Base-by-base conservation (phyloP, 2,888 invertebrate species). In the Candidula unifasciata region DNA sequence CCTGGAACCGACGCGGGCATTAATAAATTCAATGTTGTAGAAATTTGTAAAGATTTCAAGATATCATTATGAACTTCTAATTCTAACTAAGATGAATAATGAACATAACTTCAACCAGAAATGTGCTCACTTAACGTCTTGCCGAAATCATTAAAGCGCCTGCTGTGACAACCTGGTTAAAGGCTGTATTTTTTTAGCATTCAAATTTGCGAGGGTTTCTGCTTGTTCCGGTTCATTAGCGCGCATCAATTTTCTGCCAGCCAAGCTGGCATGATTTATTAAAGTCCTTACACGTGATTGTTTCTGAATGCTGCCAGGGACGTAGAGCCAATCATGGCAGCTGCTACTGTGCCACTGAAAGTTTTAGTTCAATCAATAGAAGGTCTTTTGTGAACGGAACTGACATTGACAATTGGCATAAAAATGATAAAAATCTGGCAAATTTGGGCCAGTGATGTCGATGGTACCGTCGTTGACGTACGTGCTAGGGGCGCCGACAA, bases 161-260 rank as follows among this genome's bases (percentile, higher is more conserved):
- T n/a, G 44, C 37, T 73, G 73, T 6, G 52, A 44, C 73, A 73
- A 44, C 27, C 44, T 1, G n/a, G 44, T 33, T 5, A 44, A 73
- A n/a, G 44, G 73, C n/a, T n/a, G n/a, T 73, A n/a, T 73, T 44
- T 3, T 24, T 24, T 73, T 73, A 44, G 44, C 73, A 73, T 73
- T 52, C 44, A n/a, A 44, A 44, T 44, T 44, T 73, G 73, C 44
- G 27, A 37, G 33, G 44, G 44, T 52, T 2, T 73, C 13, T 52
- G n/a, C 73, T 37, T 73, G 5, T 73, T 73, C 52, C 5, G 16
- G 44, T n/a, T 73, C 73, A 73, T 73, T 73, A 73, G 73, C 24
- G 13, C 6, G 16, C 73, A 13, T 52, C 52, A 24, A 73, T n/a
- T 71, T 71, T 73, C 44, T 73, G 52, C 27, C 73, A 73, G n/a